phyloP scores from a whole-genome alignment of 2,113 vertebrate species.

The Setophaga kirtlandii region DNA sequence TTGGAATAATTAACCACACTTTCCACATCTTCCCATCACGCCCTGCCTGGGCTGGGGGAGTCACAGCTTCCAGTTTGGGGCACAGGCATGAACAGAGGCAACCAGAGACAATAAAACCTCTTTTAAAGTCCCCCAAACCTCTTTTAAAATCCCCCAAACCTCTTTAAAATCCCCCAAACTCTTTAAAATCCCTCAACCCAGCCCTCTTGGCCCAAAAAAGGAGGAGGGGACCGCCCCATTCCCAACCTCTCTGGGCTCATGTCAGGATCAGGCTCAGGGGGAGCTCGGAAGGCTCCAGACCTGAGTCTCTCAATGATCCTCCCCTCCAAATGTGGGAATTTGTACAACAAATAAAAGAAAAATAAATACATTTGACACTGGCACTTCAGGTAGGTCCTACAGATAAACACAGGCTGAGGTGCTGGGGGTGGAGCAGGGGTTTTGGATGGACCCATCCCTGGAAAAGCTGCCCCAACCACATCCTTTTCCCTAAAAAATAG shows the following conservation, averaged over 20 bases:
- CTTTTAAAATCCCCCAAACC: neutral
- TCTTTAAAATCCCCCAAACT: neutral
- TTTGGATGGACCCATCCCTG: neutral
- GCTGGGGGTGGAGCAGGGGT: neutral
- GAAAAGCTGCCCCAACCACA: neutral
- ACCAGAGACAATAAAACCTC: neutral
- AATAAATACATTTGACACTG: conserved; percentile 3
- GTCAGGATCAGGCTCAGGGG: neutral
- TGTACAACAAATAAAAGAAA: neutral
- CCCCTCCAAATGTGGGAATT: neutral
- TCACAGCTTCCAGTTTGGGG: neutral
- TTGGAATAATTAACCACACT: neutral
- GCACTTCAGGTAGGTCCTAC: conserved; percentile 10
- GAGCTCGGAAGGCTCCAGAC: neutral
- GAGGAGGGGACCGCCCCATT: neutral
- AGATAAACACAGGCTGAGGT: neutral
- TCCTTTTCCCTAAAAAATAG: fast-evolving
- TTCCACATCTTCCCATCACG: fast-evolving
- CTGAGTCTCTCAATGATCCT: neutral
- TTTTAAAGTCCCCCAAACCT: too few species aligned
- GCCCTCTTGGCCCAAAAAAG: neutral
- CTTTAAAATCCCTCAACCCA: neutral
- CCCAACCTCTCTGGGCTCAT: neutral
- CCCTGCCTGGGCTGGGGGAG: neutral
- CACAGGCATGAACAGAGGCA: too few species aligned